phyloP scores from a whole-genome alignment of 2,797 vertebrate genomes.

The Enteromius anoplus region DNA sequence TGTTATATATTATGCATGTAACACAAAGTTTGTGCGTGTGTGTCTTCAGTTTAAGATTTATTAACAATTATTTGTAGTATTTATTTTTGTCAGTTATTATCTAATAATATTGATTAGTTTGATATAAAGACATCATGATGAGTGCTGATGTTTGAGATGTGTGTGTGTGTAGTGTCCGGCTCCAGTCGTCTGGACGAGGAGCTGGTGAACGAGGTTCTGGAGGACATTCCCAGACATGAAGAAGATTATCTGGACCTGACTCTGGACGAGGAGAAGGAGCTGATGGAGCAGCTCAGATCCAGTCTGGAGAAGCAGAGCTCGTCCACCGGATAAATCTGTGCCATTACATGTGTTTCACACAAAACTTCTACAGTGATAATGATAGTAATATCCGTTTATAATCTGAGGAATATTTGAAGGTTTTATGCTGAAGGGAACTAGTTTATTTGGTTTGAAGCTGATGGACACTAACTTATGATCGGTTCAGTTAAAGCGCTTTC shows the following conservation, averaged over 20 bases:
- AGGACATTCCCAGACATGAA: slow-evolving; percentile 91
- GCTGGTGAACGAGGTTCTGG: slow-evolving; percentile 89
- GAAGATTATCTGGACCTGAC: slow-evolving; percentile 96
- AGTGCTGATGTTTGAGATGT: neutral
- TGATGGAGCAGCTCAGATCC: slow-evolving; percentile 84
- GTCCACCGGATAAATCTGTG: slow-evolving; percentile 33
- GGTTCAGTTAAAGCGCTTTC: neutral
- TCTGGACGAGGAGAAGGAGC: slow-evolving; percentile 88
- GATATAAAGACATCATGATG: too few species aligned
- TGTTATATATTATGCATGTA: too few species aligned
- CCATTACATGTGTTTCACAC: neutral
- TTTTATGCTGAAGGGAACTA: neutral
- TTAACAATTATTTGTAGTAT: neutral
- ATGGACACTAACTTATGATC: neutral
- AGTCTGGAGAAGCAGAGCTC: slow-evolving; percentile 70
- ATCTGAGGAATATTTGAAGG: neutral
- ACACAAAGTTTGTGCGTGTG: too few species aligned
- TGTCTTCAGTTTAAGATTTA: neutral
- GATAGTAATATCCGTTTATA: too few species aligned
- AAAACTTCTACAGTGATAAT: neutral
- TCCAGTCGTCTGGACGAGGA: slow-evolving; percentile 79
- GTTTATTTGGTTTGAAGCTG: neutral
- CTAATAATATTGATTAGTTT: neutral
- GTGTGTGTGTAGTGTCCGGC: slow-evolving; percentile 62
- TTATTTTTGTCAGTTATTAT: neutral